Evolutionary conservation across 1,140 invertebrate species (phyloP).

Genomic region (Neomicropteryx cornuta): DNA sequence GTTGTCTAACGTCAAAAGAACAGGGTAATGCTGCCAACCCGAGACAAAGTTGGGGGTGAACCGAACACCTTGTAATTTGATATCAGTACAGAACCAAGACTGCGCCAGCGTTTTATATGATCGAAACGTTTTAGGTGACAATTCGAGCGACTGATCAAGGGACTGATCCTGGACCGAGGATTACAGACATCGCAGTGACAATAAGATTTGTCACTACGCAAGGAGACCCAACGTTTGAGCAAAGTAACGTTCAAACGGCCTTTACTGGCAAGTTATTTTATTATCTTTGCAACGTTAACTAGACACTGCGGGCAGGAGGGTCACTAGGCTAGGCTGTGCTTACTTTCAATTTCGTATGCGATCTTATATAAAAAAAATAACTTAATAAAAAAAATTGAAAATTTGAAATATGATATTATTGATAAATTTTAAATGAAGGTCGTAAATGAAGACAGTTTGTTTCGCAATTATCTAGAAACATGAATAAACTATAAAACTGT

Average conservation of each 20-base stretch:
- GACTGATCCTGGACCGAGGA: conserved; percentile 22
- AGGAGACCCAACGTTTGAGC: conserved; percentile 25
- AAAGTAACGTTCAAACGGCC: conserved; percentile 11
- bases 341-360: conserved; percentile 23
- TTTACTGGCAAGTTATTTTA: conserved; percentile 14
- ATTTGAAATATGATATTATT: background rate
- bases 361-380: conserved; percentile 1
- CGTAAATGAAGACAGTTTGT: too few species aligned
- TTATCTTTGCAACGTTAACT: background rate
- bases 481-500: too few species aligned
- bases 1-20: background rate
- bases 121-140: conserved; percentile 20
- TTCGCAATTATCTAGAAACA: too few species aligned
- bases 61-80: background rate
- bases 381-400: background rate
- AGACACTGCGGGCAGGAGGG: background rate
- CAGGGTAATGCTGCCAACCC: background rate
- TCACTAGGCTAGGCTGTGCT: background rate
- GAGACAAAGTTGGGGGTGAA: background rate
- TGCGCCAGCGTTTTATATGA: background rate
- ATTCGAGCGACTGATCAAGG: conserved; percentile 34
- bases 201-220: conserved; percentile 33
- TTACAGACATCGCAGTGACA: conserved; percentile 14
- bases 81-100: background rate
- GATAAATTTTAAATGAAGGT: too few species aligned